Evolutionary conservation across 2,113 vertebrate species (phyloP).

Genomic region (Odocoileus virginianus): DNA sequence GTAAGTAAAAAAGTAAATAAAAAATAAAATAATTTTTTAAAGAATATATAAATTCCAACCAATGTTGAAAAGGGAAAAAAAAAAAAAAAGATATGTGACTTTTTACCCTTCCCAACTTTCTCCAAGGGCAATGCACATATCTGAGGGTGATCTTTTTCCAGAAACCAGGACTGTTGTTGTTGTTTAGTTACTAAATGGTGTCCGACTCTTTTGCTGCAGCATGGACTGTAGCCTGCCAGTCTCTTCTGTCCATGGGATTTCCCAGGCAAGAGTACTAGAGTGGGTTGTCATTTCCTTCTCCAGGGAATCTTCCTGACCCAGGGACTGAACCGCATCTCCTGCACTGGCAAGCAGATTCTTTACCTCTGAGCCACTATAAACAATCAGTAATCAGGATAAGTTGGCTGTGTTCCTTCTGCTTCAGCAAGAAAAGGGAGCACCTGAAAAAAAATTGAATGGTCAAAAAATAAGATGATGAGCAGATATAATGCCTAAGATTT

Average conservation of each 20-base stretch:
- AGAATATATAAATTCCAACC: not conserved
- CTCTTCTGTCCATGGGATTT: not conserved
- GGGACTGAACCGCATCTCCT: not conserved
- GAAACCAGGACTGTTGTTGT: not conserved
- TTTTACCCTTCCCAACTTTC: not conserved
- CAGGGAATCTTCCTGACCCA: not conserved
- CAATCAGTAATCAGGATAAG: constrained; percentile 1
- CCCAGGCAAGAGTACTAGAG: not conserved
- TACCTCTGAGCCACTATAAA: not conserved
- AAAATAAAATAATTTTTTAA: not conserved
- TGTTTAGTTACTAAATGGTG: not conserved
- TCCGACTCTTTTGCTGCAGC: not conserved
- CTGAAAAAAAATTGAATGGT: not conserved
- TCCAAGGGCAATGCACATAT: not conserved
- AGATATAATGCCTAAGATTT: not conserved
- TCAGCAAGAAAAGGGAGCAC: not conserved
- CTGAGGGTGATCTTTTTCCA: not conserved
- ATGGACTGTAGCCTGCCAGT: not conserved
- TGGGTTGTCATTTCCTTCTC: not conserved
- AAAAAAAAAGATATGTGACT: not conserved
- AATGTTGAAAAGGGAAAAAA: not conserved
- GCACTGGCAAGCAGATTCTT: not conserved
- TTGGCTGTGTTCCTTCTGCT: not conserved
- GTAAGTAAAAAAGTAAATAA: not conserved
- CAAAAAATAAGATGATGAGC: not conserved